Conservation (phyloP, 2,888 invertebrate species). For the Baronia brevicornis region DNA sequence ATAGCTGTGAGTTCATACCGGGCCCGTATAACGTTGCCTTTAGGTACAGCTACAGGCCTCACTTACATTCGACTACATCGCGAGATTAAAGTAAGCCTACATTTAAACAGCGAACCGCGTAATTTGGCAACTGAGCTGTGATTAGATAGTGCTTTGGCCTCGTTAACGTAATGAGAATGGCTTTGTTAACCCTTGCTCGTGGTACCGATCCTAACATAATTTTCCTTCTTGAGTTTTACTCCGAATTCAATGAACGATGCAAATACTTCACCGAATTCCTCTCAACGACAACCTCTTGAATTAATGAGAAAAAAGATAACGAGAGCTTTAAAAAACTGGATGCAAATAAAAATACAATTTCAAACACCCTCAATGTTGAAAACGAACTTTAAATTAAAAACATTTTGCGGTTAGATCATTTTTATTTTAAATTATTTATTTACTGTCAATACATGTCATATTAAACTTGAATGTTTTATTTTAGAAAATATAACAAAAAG, state of each 20-base stretch:
- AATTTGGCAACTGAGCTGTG: conserved; percentile 71
- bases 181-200: conserved; percentile 58
- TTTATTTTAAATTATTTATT: too few relatives aligned
- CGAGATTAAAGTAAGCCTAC: conserved; percentile 64
- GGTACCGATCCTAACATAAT: conserved; percentile 36
- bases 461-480: too few relatives aligned
- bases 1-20: conserved; percentile 12
- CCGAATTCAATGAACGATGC: conserved; percentile 10
- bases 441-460: too few relatives aligned
- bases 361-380: too few relatives aligned
- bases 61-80: conserved; percentile 34
- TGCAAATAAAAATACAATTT: too few relatives aligned
- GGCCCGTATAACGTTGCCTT: conserved; percentile 16
- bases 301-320: too few relatives aligned
- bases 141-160: conserved; percentile 70
- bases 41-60: conserved; percentile 10
- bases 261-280: conserved; percentile 16
- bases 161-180: conserved; percentile 66
- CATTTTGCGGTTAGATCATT: too few relatives aligned
- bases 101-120: conserved; percentile 64
- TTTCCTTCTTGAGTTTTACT: conserved; percentile 20
- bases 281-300: conserved; percentile 20
- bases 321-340: too few relatives aligned
- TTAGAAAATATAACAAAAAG: too few relatives aligned
- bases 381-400: too few relatives aligned